Percentiles rank a stretch among this genome's conserved stretches.
phyloP scores from a whole-genome alignment of 2,797 vertebrate genomes.

The Sebastes elongatus region DNA sequence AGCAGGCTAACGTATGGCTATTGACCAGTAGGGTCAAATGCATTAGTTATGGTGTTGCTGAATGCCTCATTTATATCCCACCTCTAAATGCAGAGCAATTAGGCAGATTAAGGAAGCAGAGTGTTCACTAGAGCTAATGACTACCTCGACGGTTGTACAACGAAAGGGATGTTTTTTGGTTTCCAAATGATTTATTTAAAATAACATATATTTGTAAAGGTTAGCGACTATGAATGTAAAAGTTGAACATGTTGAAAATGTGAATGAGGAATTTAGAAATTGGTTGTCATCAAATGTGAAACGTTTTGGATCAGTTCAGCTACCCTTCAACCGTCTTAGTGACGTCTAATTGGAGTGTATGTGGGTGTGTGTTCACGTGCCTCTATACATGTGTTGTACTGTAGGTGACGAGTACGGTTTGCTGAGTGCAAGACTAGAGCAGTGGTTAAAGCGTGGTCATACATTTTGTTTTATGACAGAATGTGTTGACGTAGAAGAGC shows the following conservation, averaged over 20 bases:
- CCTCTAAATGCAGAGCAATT: conserved; percentile 63
- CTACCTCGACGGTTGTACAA: neutral
- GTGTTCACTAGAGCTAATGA: conserved; percentile 45
- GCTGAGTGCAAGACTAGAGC: too few species aligned
- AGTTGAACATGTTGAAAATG: neutral
- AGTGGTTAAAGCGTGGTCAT: too few species aligned
- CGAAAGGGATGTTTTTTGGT: neutral
- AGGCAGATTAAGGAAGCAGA: conserved; percentile 49
- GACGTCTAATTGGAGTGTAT: neutral
- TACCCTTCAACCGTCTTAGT: too few species aligned
- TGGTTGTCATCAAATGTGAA: too few species aligned
- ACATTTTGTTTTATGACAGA: too few species aligned
- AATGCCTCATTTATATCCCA: conserved; percentile 67
- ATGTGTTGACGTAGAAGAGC: neutral
- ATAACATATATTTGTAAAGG: neutral
- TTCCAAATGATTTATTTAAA: conserved; percentile 7
- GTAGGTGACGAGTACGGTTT: too few species aligned
- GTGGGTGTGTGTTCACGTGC: neutral
- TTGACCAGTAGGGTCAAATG: conserved; percentile 74
- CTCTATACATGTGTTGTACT: too few species aligned
- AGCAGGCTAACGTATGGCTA: conserved; percentile 73
- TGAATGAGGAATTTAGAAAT: neutral
- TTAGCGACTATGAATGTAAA: neutral
- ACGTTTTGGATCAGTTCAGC: too few species aligned
- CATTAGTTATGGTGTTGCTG: conserved; percentile 72